Evolutionary conservation across 2,888 invertebrate genomes (phyloP), one percentile per base, ranked within the genome.

Genomic region (Steinernema hermaphroditum): DNA sequence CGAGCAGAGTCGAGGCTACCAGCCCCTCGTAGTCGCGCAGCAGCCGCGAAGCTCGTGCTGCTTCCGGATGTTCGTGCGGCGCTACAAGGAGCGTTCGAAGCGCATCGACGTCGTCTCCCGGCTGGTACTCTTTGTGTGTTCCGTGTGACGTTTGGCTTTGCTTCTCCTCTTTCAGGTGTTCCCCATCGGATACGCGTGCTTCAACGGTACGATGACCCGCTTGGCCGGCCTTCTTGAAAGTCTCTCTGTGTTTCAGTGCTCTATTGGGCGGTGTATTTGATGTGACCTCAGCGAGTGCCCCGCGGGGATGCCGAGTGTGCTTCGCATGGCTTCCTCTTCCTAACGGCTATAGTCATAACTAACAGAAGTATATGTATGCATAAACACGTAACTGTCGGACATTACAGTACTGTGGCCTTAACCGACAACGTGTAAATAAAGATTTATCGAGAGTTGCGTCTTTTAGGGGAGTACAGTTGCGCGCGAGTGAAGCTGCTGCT

Each of bases 241-340:
- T 43, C 41, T 32, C 14, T 24, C 4, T 32, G 46, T 46, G 34
- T 81, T 85, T 80, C 79, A 85, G 85, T 85, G 75, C 78, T 85
- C 74, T 85, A 85, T 77, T 85, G 85, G 85, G 82, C 83, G 71
- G 83, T 85, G 74, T 85, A 84, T 75, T 78, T 84, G 70, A 76
- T 84, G 83, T 85, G 78, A 96, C 88, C 74, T 43, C 32, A 16
- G 27, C 27, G 54, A 22, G 54, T 54, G 27, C 54, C 54, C 54
- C 54, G 8, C 22, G 54, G 54, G 54, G 54, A 54, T 54, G 54
- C 6, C 24, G 14, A 27, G 54, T 54, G 14, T 54, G 54, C 54
- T 54, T 54, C 54, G 54, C 54, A 54, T 54, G 54, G 54, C 54
- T 54, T 54, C 68, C 9, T 19, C 72, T 22, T n/a, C 34, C 24